phyloP scores from a whole-genome alignment of 2,797 vertebrate genomes.

The Coreius guichenoti region DNA sequence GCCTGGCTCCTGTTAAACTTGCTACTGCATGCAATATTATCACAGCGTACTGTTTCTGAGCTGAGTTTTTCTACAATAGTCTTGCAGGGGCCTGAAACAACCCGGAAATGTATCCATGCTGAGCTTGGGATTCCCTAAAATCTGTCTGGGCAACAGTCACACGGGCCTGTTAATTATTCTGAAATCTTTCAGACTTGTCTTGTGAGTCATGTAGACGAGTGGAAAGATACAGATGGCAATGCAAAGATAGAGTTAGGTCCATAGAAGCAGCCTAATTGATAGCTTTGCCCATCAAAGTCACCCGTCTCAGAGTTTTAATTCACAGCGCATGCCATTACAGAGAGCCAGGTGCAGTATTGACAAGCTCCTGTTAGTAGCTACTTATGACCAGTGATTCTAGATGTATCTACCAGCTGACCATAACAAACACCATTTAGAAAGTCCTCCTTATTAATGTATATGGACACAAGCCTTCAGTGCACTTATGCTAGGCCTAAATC shows the following conservation, averaged over 20 bases:
- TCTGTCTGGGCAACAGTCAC: not conserved
- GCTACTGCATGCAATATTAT: constrained; percentile 62
- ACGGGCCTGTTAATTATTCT: not conserved
- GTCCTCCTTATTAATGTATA: not conserved
- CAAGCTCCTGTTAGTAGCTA: not conserved
- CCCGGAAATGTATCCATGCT: constrained; percentile 37
- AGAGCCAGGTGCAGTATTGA: constrained; percentile 25
- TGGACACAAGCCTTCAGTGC: not conserved
- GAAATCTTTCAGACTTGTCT: not conserved
- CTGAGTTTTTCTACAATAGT: constrained; percentile 10
- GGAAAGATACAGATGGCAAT: not conserved
- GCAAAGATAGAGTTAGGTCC: constrained; percentile 8
- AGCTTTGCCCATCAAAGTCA: constrained; percentile 17
- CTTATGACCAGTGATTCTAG: constrained; percentile 25
- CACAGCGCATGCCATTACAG: constrained; percentile 22
- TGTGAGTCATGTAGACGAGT: not conserved
- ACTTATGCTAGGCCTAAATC: constrained; percentile 47
- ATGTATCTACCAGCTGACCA: constrained; percentile 16
- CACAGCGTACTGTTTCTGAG: constrained; percentile 38
- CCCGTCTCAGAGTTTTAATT: constrained; percentile 11
- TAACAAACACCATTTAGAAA: constrained; percentile 14
- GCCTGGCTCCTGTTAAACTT: constrained; percentile 53
- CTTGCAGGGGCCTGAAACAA: constrained; percentile 47
- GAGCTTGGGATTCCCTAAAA: not conserved
- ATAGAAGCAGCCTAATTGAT: constrained; percentile 11